Conservation (phyloP, 2,888 invertebrate species). For the Agrochola lychnidis region DNA sequence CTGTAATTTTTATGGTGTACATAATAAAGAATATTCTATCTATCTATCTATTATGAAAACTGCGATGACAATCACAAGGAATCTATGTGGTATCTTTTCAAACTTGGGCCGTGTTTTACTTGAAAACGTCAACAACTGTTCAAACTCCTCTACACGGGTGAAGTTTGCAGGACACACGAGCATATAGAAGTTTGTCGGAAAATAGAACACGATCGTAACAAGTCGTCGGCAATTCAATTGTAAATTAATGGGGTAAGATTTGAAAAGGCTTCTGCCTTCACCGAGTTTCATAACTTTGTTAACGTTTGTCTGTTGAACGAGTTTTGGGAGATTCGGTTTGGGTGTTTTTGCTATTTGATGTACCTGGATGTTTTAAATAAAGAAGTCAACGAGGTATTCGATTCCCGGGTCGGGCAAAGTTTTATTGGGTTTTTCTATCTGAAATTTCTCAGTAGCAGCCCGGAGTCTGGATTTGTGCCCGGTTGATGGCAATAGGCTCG, state of each 20-base stretch:
- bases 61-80: slow-evolving; percentile 3
- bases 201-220: slow-evolving; percentile 50
- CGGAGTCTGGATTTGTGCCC: no score
- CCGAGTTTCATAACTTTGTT: slow-evolving; percentile 50
- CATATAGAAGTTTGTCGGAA: slow-evolving; percentile 38
- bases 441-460: no score
- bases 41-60: no score
- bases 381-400: no score
- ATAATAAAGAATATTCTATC: no score
- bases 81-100: slow-evolving; percentile 23
- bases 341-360: not conserved
- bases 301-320: slow-evolving; percentile 33
- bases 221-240: slow-evolving; percentile 58
- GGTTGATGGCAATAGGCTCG: no score
- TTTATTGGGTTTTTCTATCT: no score
- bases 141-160: slow-evolving; percentile 18
- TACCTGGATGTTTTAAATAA: not conserved
- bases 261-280: slow-evolving; percentile 35
- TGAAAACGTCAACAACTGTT: slow-evolving; percentile 18
- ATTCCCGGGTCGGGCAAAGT: no score
- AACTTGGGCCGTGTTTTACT: slow-evolving; percentile 14
- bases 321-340: slow-evolving; percentile 6
- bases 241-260: slow-evolving; percentile 48
- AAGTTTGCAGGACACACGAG: slow-evolving; percentile 29
- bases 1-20: no score